Base-by-base conservation (phyloP, 2,888 invertebrate species). In the Hipparchia semele region DNA sequence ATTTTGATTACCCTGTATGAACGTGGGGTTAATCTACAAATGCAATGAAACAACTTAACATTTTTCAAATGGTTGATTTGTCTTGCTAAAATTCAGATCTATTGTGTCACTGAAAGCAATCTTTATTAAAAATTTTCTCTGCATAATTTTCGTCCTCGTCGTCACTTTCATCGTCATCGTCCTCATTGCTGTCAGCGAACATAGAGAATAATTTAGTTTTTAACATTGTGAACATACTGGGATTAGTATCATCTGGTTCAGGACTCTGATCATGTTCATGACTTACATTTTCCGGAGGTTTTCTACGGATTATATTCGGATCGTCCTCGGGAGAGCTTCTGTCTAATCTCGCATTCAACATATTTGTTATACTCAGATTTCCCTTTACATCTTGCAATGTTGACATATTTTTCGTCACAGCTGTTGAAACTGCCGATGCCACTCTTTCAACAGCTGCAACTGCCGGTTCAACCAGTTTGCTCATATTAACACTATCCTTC, bases 131-230 rank as follows among this genome's bases (percentile, higher is more conserved):
- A 23, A 71, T 33, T 54, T 60, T 72, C 58, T 75, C 75, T 9
- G 72, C 75, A 10, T 12, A 61, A 0, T 73, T 73, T 8, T 73
- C 67, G 13, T 76, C 74, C 0, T 72, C 68, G 9, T 72, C 70
- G 5, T 62, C 67, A n/a, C 67, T 64, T 4, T 65, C 72, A 5
- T 68, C 70, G 3, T 71, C 71, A 12, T 58, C 56, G 1, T 53
- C 54, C 5, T 73, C 68, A n/a, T 65, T 68, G 9, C 64, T 54
- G 7, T 64, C 60, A 65, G 39, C 70, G 33, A 76, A 76, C 56
- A 76, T 74, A 6, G 76, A 76, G 8, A 74, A 60, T 0, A 76
- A 46, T 33, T 76, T 76, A 8, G 68, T 70, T 56, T 76, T 76
- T 46, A 76, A 56, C 39, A 74, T 53, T 6, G 74, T 65, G n/a